phyloP scores from a whole-genome alignment of 2,113 vertebrate species.

The Poeciliopsis turrubarensis region DNA sequence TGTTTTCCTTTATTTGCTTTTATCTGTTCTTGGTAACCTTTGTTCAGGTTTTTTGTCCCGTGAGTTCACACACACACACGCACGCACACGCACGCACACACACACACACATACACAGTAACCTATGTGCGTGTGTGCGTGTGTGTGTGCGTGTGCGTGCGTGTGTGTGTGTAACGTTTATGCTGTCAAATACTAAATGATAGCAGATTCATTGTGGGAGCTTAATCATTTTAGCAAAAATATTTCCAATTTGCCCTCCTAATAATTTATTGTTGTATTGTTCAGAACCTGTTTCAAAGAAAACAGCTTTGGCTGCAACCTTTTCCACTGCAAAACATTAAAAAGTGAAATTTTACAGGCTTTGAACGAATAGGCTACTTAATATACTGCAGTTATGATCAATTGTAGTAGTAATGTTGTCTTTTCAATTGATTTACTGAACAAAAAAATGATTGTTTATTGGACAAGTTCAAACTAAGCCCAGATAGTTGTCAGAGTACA shows the following conservation, averaged over 20 bases:
- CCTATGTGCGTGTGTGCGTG: no score
- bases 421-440: neutral
- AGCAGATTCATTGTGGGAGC: constrained; percentile 1
- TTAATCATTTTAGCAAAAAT: neutral
- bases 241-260: neutral
- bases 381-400: neutral
- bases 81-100: no score
- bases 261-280: neutral
- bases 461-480: constrained; percentile 4
- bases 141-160: no score
- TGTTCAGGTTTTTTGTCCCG: constrained; percentile 9
- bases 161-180: constrained; percentile 28
- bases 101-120: no score
- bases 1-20: constrained; percentile 10
- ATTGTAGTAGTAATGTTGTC: neutral
- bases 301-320: no score
- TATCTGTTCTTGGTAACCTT: constrained; percentile 27
- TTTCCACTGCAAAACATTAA: neutral
- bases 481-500: constrained; percentile 29
- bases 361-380: neutral
- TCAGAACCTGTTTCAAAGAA: no score
- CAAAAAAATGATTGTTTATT: neutral
- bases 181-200: constrained; percentile 3
- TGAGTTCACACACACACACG: no score
- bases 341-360: neutral